Evolutionary conservation across 1,140 invertebrate species (phyloP).

Genomic region (Penaeus chinensis): DNA sequence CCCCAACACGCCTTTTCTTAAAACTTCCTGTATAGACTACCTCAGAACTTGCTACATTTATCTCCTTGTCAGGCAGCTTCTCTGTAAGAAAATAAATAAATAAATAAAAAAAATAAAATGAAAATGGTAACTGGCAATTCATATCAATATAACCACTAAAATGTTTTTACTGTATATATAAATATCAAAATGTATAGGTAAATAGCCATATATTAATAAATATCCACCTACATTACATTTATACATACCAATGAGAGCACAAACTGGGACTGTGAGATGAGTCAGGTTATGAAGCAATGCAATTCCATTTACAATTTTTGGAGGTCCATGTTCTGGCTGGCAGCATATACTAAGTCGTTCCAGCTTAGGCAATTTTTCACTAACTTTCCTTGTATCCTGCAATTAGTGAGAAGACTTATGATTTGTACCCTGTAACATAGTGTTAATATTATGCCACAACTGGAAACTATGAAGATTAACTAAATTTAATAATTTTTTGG

Average conservation of each 20-base stretch:
- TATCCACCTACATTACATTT: neutral
- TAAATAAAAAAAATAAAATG: too few species aligned
- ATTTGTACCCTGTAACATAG: neutral
- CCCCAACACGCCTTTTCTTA: slow-evolving; percentile 19
- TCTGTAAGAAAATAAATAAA: too few species aligned
- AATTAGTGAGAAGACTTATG: neutral
- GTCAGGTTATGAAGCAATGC: slow-evolving; percentile 28
- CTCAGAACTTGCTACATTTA: too few species aligned
- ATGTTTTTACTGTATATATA: neutral
- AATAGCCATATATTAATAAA: neutral
- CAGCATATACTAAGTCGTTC: slow-evolving; percentile 33
- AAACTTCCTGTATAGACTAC: neutral
- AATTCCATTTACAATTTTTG: slow-evolving; percentile 17
- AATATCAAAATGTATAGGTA: neutral
- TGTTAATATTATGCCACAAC: too few species aligned
- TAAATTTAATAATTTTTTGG: too few species aligned
- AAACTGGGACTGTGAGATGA: slow-evolving; percentile 37
- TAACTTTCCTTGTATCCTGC: slow-evolving; percentile 33
- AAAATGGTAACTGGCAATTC: too few species aligned
- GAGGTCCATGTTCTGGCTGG: slow-evolving; percentile 31
- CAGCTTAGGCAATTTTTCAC: slow-evolving; percentile 14
- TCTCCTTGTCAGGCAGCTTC: too few species aligned
- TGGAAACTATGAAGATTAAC: too few species aligned
- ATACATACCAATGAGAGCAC: slow-evolving; percentile 34
- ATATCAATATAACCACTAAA: too few species aligned